Evolutionary conservation across 2,888 invertebrate genomes (phyloP).

Genomic region (Barypeithes pellucidus): DNA sequence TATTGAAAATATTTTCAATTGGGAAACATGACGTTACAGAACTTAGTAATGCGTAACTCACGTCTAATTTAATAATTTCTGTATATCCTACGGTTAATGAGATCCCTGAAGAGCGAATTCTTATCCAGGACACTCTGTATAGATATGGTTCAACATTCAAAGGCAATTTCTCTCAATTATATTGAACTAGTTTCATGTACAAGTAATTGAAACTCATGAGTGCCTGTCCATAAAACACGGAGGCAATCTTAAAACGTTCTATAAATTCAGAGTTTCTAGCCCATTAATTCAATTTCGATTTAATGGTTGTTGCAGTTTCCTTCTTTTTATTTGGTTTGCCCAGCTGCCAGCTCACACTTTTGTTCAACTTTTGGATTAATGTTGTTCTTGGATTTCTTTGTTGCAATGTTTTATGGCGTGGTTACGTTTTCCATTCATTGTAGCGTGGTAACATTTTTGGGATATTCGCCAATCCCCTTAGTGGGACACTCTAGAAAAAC

Average conservation of each 20-base stretch:
- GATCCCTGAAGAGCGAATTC: no score
- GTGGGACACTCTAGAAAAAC: no score
- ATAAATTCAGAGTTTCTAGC: constrained; percentile 11
- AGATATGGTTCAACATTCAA: no score
- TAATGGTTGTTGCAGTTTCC: constrained; percentile 13
- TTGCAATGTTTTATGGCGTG: not conserved
- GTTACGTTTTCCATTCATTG: no score
- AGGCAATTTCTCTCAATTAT: not conserved
- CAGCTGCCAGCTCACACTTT: not conserved
- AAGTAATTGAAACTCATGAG: constrained; percentile 7
- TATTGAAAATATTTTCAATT: no score
- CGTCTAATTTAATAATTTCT: no score
- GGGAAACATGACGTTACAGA: no score
- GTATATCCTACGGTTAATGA: no score
- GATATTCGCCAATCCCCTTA: no score
- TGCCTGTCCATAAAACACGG: constrained; percentile 1
- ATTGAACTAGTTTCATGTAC: constrained; percentile 5
- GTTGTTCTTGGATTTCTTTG: not conserved
- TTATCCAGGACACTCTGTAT: no score
- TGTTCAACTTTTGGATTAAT: constrained; percentile 1
- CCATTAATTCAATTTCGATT: constrained; percentile 17
- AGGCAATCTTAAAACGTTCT: constrained; percentile 16
- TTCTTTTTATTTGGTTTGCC: not conserved
- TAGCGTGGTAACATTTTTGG: no score
- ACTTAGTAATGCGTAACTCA: no score